Evolutionary conservation across 2,888 invertebrate genomes (phyloP).

Genomic region (Nephrotoma appendiculata): DNA sequence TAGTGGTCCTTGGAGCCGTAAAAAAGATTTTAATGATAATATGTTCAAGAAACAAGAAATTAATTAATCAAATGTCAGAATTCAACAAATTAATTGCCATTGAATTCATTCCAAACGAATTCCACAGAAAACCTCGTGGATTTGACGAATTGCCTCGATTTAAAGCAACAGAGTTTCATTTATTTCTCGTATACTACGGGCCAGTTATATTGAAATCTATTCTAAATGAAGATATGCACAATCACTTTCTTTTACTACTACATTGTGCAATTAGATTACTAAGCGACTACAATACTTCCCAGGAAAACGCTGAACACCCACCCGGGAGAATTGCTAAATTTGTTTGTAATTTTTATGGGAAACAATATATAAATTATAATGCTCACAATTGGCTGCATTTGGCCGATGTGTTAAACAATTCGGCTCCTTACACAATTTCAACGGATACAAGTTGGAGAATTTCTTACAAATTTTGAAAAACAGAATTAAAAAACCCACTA

Average conservation of each 20-base stretch:
- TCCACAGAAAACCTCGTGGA: neutral
- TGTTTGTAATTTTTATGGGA: constrained; percentile 1
- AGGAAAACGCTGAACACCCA: neutral
- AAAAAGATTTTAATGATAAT: neutral
- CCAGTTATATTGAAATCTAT: constrained; percentile 3
- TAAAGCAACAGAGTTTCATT: constrained; percentile 9
- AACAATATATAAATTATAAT: neutral
- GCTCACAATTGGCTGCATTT: too few relatives aligned
- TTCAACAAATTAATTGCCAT: neutral
- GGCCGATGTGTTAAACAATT: too few relatives aligned
- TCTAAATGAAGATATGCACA: constrained; percentile 6
- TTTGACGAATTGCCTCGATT: constrained; percentile 9
- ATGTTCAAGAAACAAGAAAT: neutral
- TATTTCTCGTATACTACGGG: constrained; percentile 7
- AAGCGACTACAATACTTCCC: neutral
- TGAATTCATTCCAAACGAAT: neutral
- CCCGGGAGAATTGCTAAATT: neutral
- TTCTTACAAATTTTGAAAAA: constrained; percentile 1
- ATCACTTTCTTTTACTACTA: constrained; percentile 8
- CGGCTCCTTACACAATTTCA: neutral
- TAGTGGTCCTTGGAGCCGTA: neutral
- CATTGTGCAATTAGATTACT: constrained; percentile 8
- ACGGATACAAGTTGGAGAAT: neutral
- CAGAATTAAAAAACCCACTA: constrained; percentile 4
- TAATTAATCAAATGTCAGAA: neutral